Base-by-base conservation (phyloP, 2,888 invertebrate genomes). In the Caenorhabditis doughertyi region DNA sequence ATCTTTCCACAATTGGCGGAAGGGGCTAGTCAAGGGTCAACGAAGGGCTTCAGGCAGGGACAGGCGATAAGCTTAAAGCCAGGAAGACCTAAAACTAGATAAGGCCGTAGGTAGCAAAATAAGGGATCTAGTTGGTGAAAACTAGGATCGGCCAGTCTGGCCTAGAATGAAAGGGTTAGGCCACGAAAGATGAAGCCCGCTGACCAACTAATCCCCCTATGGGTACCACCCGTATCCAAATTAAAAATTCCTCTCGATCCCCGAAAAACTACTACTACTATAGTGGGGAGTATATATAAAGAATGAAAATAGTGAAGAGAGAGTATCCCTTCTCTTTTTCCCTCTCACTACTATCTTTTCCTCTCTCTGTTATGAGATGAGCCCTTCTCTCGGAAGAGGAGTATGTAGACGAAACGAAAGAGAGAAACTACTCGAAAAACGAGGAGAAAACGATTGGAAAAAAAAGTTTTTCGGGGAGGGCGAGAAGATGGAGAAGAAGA, bases 291-390 rank as follows among this genome's bases (percentile, higher is more conserved):
- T 7, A 42, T 42, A 42, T 42, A 7, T 42, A 47, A 13, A 47
- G 11, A 35, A 35, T 35, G 35, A n/a, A n/a, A n/a, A n/a, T n/a
- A n/a, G n/a, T n/a, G n/a, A 16, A 47, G 18, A 42, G 13, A 42
- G 8, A 47, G 44, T 47, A 47, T 47, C 44, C 18, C 11, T 18
- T 18, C 18, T 4, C 44, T 47, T 5, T 11, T 13, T 39, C 39
- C 16, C 39, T 39, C 39, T 39, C 32, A 7, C 32, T 32, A n/a
- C 32, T 32, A 4, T 32, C 32, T 32, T 9, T 32, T 9, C 9
- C 32, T 32, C 42, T 42, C 8, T 42, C 44, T 72, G 72, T 72
- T 72, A 62, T 72, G 72, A 72, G 72, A 72, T 72, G 72, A 72
- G 62, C 42, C 60, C 27, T n/a, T n/a, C n/a, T n/a, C n/a, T 29